These are phyloP conservation scores for Mesorhabditis spiculigera DNA, from an alignment of 2,888 invertebrate species.

Conservation along the genomic window DNA sequence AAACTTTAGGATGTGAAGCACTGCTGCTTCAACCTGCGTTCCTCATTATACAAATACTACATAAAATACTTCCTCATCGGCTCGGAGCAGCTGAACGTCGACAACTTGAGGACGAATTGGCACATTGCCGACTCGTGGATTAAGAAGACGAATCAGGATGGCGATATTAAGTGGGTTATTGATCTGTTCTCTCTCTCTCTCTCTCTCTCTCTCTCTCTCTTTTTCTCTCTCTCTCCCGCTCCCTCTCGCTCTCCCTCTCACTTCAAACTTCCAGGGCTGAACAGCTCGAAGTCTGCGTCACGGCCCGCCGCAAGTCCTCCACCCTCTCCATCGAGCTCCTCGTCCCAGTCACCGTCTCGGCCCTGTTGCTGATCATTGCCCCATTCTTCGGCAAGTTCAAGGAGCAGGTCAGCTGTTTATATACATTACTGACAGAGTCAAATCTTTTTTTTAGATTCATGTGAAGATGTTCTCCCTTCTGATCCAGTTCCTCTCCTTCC, in stretches of 20 bases:
- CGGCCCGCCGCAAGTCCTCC: slow-evolving; percentile 38
- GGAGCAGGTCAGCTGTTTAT: slow-evolving; percentile 24
- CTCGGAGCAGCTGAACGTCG: slow-evolving; percentile 30
- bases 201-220: slow-evolving; percentile 5
- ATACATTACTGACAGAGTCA: neutral
- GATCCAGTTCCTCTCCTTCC: slow-evolving; percentile 53
- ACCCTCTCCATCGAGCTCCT: slow-evolving; percentile 49
- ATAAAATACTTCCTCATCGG: slow-evolving; percentile 40
- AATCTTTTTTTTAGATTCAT: slow-evolving; percentile 26
- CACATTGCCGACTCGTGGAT: slow-evolving; percentile 41
- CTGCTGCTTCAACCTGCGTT: slow-evolving; percentile 47
- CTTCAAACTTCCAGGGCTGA: slow-evolving; percentile 30
- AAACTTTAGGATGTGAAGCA: slow-evolving; percentile 37
- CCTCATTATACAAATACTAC: slow-evolving; percentile 36
- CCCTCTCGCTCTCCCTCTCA: neutral
- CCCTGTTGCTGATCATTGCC: slow-evolving; percentile 43
- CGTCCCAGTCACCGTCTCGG: slow-evolving; percentile 48
- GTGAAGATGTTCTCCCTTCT: slow-evolving; percentile 54
- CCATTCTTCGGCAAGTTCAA: slow-evolving; percentile 52
- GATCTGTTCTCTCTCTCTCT: neutral
- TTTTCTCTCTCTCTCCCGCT: neutral
- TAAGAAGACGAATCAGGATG: slow-evolving; percentile 32
- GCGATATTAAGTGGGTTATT: slow-evolving; percentile 29
- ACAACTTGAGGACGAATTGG: slow-evolving; percentile 39
- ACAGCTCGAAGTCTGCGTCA: slow-evolving; percentile 43